phyloP scores from a whole-genome alignment of 2,113 vertebrate genomes.

The Callospermophilus lateralis region DNA sequence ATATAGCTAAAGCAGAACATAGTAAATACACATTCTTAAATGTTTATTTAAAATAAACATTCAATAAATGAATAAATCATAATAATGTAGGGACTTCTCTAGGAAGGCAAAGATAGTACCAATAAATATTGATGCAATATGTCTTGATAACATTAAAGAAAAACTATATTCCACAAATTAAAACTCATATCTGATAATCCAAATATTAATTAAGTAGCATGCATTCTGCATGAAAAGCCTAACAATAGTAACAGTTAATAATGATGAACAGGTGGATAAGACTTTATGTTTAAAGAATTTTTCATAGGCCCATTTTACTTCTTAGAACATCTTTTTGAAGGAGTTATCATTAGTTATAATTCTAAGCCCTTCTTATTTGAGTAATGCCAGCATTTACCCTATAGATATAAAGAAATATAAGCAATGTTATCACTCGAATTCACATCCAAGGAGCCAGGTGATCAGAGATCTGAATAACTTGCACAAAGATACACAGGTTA shows the following conservation, averaged over 20 bases:
- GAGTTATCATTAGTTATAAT: background rate
- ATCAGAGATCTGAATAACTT: background rate
- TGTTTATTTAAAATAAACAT: slow-evolving; percentile 18
- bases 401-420: background rate
- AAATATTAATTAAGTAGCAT: background rate
- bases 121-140: background rate
- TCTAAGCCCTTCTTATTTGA: background rate
- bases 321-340: background rate
- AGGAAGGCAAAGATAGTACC: slow-evolving; percentile 3
- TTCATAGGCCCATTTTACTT: background rate
- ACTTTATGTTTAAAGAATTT: background rate
- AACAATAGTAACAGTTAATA: background rate
- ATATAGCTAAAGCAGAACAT: background rate
- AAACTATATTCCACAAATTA: background rate
- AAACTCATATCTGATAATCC: slow-evolving; percentile 28
- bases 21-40: background rate
- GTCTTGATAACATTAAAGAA: slow-evolving; percentile 15
- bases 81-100: background rate
- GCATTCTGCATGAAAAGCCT: background rate
- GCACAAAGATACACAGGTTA: background rate
- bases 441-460: background rate
- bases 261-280: background rate
- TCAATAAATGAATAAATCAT: background rate
- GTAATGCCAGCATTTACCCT: background rate
- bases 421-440: background rate